These are phyloP conservation scores for Drosophila nr. fundita DNA, from an alignment of 2,888 invertebrate genomes.

Conservation along the genomic window DNA sequence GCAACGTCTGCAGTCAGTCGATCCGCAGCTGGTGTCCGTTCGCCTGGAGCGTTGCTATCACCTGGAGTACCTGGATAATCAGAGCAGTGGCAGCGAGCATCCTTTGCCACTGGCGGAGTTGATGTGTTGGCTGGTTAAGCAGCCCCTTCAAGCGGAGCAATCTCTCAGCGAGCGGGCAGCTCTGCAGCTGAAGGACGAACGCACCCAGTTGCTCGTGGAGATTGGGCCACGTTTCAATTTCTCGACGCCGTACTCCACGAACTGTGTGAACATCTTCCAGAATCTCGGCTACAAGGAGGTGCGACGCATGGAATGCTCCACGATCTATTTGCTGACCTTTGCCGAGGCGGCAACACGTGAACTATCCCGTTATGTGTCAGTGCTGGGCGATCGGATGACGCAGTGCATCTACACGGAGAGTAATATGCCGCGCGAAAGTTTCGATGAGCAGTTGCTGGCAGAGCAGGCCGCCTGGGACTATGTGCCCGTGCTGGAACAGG, in stretches of 20 bases:
- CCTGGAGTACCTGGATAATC: conserved; percentile 86
- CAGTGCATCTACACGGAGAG: conserved; percentile 92
- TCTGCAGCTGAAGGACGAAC: conserved; percentile 81
- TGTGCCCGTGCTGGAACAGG: conserved; percentile 92
- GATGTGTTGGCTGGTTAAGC: conserved; percentile 92
- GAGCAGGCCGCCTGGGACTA: conserved; percentile 92
- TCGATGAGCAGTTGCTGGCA: conserved; percentile 88
- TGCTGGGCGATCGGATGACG: conserved; percentile 97
- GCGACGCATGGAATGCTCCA: conserved; percentile 92
- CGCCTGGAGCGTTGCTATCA: conserved; percentile 91
- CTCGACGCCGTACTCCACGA: conserved; percentile 97
- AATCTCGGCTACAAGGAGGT: conserved; percentile 92
- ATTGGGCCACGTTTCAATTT: conserved; percentile 97
- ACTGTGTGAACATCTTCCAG: conserved; percentile 96
- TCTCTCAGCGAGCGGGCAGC: conserved; percentile 84
- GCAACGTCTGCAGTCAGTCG: conserved; percentile 86
- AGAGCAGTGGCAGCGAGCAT: conserved; percentile 74
- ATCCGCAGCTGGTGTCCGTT: conserved; percentile 38
- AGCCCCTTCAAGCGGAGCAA: conserved; percentile 87
- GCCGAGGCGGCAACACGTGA: conserved; percentile 30
- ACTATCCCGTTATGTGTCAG: conserved; percentile 85
- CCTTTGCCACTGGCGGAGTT: conserved; percentile 86
- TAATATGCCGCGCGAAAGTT: conserved; percentile 88
- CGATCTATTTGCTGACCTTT: conserved; percentile 89
- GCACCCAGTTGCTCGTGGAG: conserved; percentile 88